Base-by-base conservation (phyloP, 2,888 invertebrate species). In the Thera obeliscata region DNA sequence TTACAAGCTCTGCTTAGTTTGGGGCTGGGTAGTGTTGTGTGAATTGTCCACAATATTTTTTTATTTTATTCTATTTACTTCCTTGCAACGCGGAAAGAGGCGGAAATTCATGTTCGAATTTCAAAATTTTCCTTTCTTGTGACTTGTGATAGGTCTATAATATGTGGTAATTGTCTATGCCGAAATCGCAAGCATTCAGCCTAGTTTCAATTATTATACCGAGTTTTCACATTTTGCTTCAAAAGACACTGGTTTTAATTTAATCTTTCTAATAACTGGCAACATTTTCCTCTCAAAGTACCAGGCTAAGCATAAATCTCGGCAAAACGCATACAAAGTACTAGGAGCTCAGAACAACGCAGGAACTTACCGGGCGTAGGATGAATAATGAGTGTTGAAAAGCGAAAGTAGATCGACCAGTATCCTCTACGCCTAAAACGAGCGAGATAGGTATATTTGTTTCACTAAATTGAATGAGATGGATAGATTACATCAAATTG, bases 341-440 rank as follows among this genome's bases (percentile, higher is more conserved):
- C 71, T 63, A 71, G 68, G 71, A 48, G 41, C 35, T 0, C 60
- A 66, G 56, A 60, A 61, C 52, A 50, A 6, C 43, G 49, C 63
- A 61, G 63, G 66, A 69, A 62, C 12, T 63, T 62, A 43, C 56
- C 59, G 60, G 38, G 64, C 63, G 62, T 63, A 65, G 66, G 65
- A 72, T 72, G 67, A 74, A 65, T 66, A 71, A 70, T 68, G 60
- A 56, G 46, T 33, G 59, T 70, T 66, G 58, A 62, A 74, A 72
- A 74, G 72, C 70, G 74, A 74, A 74, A 74, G 74, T 72, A 62
- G 67, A 58, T 49, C 66, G 64, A 68, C 60, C 65, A 38, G 65
- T 59, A 70, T 68, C 70, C 67, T 67, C 57, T 49, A 66, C 36
- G 56, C 58, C 55, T 56, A 65, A 63, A 61, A 61, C 43, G 43